Percentiles rank a stretch among this genome's conserved stretches.
Conservation (phyloP, 2,113 vertebrate species). For the Salvelinus alpinus region DNA sequence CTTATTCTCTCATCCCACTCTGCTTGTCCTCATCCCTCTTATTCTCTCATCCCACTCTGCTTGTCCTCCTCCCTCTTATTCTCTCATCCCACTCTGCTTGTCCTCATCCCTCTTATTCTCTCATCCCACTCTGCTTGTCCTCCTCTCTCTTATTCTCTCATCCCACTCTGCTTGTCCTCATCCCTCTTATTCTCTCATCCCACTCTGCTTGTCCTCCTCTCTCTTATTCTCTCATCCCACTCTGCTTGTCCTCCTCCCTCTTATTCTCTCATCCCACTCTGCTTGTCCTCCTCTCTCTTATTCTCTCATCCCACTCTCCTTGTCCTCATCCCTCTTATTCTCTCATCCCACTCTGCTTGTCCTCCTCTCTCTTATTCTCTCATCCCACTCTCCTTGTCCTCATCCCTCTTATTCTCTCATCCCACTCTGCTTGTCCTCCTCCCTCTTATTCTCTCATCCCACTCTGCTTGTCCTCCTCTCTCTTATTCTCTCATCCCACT, state of each 20-base stretch:
- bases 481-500: conserved; percentile 2
- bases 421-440: conserved; percentile 2
- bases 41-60: neutral
- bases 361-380: neutral
- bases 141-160: conserved; percentile 1
- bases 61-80: neutral
- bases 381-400: neutral
- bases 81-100: conserved; percentile 10
- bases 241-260: neutral
- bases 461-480: conserved; percentile 1
- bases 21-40: neutral
- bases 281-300: neutral
- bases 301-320: conserved; percentile 10
- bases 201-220: conserved; percentile 2
- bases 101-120: no score
- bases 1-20: conserved; percentile 1
- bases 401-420: neutral
- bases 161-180: neutral
- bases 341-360: conserved; percentile 10
- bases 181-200: neutral
- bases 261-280: neutral
- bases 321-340: no score
- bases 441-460: neutral
- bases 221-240: conserved; percentile 2
- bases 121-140: conserved; percentile 8